These are phyloP conservation scores for Drosophila nigrodunni DNA, from an alignment of 1,140 invertebrate species.

Conservation along the genomic window DNA sequence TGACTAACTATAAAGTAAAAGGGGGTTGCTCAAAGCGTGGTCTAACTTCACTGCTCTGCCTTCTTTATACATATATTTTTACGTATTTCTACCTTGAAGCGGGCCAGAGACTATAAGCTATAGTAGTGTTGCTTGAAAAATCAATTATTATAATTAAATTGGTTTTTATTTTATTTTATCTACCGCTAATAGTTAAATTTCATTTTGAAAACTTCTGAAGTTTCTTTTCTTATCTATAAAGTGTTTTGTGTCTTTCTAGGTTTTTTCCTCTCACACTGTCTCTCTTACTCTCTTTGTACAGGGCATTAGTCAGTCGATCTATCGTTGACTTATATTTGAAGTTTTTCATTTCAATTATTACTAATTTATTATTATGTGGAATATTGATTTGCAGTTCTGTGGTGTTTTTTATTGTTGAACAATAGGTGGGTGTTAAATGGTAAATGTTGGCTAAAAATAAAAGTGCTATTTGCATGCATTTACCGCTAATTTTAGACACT, in stretches of 20 bases:
- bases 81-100: too few species aligned
- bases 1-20: conserved; percentile 24
- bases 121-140: neutral
- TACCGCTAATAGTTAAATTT: neutral
- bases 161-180: neutral
- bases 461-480: conserved; percentile 41
- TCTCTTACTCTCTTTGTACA: conserved; percentile 7
- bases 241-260: neutral
- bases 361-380: conserved; percentile 55
- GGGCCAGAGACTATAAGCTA: too few species aligned
- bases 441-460: conserved; percentile 62
- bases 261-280: neutral
- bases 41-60: conserved; percentile 41
- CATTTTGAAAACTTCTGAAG: neutral
- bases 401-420: conserved; percentile 36
- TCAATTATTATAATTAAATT: conserved; percentile 6
- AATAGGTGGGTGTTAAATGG: conserved; percentile 59
- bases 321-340: neutral
- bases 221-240: conserved; percentile 1
- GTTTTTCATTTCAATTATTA: conserved; percentile 27
- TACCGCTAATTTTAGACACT: conserved; percentile 66
- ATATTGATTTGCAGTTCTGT: conserved; percentile 34
- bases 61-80: conserved; percentile 23
- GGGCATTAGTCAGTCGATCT: conserved; percentile 24
- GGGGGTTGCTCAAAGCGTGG: conserved; percentile 41